Conservation (phyloP, 1,140 invertebrate species). For the Drosophila fuyamai region DNA sequence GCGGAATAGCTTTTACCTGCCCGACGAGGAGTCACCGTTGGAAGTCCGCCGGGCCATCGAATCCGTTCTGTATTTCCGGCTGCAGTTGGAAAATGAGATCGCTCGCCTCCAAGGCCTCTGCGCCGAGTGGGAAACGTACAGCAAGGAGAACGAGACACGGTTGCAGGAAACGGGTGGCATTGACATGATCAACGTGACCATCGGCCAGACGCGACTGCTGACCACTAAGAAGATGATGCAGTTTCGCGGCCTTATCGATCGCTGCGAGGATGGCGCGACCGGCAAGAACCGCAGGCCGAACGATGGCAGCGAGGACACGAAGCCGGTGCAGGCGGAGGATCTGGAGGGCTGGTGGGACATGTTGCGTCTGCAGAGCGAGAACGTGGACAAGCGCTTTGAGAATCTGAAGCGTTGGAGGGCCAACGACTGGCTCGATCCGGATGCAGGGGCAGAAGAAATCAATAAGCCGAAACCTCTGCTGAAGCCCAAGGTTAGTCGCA, state of each 20-base stretch:
- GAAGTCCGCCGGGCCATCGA: conserved; percentile 84
- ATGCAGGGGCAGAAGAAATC: conserved; percentile 39
- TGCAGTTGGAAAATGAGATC: conserved; percentile 85
- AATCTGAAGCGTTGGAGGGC: conserved; percentile 85
- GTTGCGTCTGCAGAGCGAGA: conserved; percentile 87
- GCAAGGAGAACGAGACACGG: conserved; percentile 43
- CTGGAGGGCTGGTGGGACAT: conserved; percentile 92
- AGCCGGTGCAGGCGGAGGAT: conserved; percentile 87
- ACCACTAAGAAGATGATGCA: conserved; percentile 89
- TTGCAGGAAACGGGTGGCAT: conserved; percentile 63
- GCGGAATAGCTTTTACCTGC: conserved; percentile 77
- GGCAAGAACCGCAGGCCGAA: conserved; percentile 17
- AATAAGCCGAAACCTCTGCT: neutral
- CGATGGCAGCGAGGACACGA: conserved; percentile 85
- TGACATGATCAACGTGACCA: conserved; percentile 88
- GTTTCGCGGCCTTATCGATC: conserved; percentile 87
- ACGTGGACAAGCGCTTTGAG: conserved; percentile 86
- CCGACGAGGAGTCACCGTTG: conserved; percentile 24
- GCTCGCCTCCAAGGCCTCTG: conserved; percentile 84
- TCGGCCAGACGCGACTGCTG: conserved; percentile 89
- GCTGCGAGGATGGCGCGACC: conserved; percentile 86
- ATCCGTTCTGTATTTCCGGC: conserved; percentile 86
- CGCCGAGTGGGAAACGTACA: conserved; percentile 85
- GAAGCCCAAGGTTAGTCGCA: conserved; percentile 40
- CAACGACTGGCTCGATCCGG: conserved; percentile 86